These are phyloP conservation scores for Phalacrocorax pelagicus DNA, from an alignment of 2,113 vertebrate species.

Conservation along the genomic window DNA sequence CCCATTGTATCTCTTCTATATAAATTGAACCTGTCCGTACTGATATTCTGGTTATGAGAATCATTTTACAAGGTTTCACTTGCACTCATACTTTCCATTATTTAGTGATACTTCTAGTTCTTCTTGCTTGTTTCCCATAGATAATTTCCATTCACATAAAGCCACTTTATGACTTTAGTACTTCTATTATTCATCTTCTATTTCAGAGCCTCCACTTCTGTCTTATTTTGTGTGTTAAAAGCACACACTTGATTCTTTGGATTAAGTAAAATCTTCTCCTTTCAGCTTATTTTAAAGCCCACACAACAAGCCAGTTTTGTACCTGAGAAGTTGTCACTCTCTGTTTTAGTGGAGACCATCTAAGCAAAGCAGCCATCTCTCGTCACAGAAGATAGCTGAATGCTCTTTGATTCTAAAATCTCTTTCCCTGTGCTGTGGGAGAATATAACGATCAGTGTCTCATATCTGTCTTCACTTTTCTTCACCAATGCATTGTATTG, in stretches of 20 bases:
- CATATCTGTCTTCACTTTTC: not conserved
- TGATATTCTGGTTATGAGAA: slow-evolving; percentile 68
- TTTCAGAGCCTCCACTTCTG: slow-evolving; percentile 37
- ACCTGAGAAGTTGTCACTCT: not conserved
- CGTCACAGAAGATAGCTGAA: not conserved
- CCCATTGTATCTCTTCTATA: slow-evolving; percentile 14
- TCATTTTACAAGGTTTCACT: slow-evolving; percentile 57
- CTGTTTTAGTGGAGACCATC: not conserved
- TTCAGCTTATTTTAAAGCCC: slow-evolving; percentile 35
- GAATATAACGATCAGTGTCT: not conserved
- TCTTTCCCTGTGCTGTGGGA: not conserved
- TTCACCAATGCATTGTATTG: not conserved
- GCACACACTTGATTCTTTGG: not conserved
- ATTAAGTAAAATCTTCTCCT: slow-evolving; percentile 24
- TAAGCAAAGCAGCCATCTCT: slow-evolving; percentile 33
- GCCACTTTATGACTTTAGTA: slow-evolving; percentile 17
- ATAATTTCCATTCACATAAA: slow-evolving; percentile 50
- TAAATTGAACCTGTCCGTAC: slow-evolving; percentile 62
- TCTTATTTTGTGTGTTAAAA: slow-evolving; percentile 34
- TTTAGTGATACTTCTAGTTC: slow-evolving; percentile 62
- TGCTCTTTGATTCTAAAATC: slow-evolving; percentile 12
- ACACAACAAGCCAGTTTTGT: slow-evolving; percentile 32
- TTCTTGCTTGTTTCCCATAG: slow-evolving; percentile 59
- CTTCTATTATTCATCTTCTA: slow-evolving; percentile 36
- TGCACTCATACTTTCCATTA: slow-evolving; percentile 45